Percentiles rank a stretch among this genome's conserved stretches.
Evolutionary conservation across 2,888 invertebrate genomes (phyloP).

Genomic region (Sesia bembeciformis): DNA sequence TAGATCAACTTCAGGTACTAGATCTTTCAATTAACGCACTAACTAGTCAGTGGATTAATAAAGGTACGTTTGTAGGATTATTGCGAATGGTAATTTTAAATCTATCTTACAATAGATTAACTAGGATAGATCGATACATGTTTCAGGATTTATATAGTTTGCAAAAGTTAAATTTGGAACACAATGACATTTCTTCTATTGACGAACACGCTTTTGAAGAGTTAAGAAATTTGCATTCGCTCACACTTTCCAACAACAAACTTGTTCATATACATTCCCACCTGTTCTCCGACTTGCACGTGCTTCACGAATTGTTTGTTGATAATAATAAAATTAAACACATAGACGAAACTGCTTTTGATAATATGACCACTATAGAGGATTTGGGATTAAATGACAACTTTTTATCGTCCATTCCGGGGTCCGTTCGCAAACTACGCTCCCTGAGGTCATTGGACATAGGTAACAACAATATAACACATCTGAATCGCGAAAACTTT

Average conservation of each 20-base stretch:
- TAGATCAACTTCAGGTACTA: conserved; percentile 81
- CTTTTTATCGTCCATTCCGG: conserved; percentile 77
- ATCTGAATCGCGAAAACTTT: conserved; percentile 82
- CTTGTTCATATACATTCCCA: conserved; percentile 78
- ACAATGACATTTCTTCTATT: conserved; percentile 80
- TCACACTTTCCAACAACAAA: conserved; percentile 82
- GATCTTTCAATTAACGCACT: conserved; percentile 83
- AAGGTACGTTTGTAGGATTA: conserved; percentile 82
- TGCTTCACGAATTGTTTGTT: conserved; percentile 81
- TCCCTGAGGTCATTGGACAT: conserved; percentile 85
- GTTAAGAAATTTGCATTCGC: conserved; percentile 82
- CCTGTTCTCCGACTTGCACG: conserved; percentile 81
- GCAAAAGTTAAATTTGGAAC: conserved; percentile 82
- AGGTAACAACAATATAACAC: conserved; percentile 85
- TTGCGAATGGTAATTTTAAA: conserved; percentile 83
- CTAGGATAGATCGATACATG: conserved; percentile 79
- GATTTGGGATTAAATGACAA: conserved; percentile 85
- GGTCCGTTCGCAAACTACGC: conserved; percentile 78
- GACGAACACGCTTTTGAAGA: conserved; percentile 83
- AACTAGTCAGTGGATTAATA: conserved; percentile 83
- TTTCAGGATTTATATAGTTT: conserved; percentile 84
- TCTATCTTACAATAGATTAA: conserved; percentile 80
- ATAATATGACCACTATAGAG: conserved; percentile 84
- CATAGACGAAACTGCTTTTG: conserved; percentile 81
- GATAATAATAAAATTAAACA: conserved; percentile 82